Base-by-base conservation (phyloP, 35 echinoderm and acorn worm genomes). In the Heliocidaris erythrogramma region DNA sequence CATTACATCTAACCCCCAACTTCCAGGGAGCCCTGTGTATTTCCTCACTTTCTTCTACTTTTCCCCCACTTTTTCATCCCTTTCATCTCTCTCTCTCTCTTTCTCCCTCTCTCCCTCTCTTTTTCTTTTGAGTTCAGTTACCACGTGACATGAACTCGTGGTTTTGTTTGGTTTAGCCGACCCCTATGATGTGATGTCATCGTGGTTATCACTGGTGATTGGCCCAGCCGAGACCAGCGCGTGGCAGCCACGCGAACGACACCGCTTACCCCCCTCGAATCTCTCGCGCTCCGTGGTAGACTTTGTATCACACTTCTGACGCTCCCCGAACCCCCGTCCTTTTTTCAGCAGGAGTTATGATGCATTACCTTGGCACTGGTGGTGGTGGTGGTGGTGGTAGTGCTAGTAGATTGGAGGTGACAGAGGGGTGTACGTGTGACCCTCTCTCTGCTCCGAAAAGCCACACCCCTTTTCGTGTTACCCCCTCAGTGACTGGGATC, bases 181-280 rank as follows among this genome's bases (percentile, higher is more conserved):
- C 31, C 91, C 35, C 49, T 24, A 24, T 52, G 5, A 11, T 92
- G 91, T 92, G 91, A 92, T 92, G 91, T 92, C 91, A 92, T 30
- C 13, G 13, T 30, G 47, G 91, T 48, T 92, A 92, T 92, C 91
- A 92, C 13, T 24, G 16, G 91, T 59, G 91, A 92, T 92, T 92
- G 91, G 91, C 49, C 48, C 91, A 92, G 47, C 7, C n/a, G 11
- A 92, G 50, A 59, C 31, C 29, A 49, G 49, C 91, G 91, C 49
- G 91, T 92, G 91, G 48, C 91, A 48, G 91, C 47, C 91, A 92
- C 91, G 91, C 91, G 91, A 92, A 48, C 32, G 31, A 89, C 31
- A 32, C 87, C 87, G 31, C 31, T 48, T 48, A 89, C 31, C 87
- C 87, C 65, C 65, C 17, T 78, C 65, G 65, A 78, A 78, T n/a